Percentiles rank a stretch among this genome's conserved stretches.
These are phyloP conservation scores for Scolopax bukidnonensis DNA, from an alignment of 2,797 vertebrate genomes.

Conservation along the genomic window DNA sequence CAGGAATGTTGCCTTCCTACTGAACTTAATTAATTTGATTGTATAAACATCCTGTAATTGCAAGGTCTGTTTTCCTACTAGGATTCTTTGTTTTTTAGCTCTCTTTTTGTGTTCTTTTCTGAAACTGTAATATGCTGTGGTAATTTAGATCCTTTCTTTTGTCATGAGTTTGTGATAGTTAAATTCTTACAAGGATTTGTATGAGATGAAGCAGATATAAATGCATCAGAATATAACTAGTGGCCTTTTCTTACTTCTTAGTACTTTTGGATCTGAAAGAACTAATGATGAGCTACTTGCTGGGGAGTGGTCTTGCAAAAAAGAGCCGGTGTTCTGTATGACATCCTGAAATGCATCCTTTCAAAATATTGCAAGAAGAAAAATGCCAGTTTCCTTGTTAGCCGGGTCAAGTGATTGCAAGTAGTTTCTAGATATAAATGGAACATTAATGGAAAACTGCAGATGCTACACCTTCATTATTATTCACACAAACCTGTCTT, in stretches of 20 bases:
- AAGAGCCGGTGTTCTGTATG: neutral
- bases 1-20: neutral
- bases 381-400: neutral
- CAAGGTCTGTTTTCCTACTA: neutral
- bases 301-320: neutral
- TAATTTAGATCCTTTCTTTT: neutral
- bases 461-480: neutral
- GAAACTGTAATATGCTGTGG: neutral
- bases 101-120: neutral
- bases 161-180: neutral
- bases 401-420: neutral
- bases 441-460: neutral
- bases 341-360: fast-evolving
- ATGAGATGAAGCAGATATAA: neutral
- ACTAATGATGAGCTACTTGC: neutral
- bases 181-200: neutral
- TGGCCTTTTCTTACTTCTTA: neutral
- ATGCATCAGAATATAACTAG: too few species aligned
- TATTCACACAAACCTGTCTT: conserved; percentile 22
- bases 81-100: neutral
- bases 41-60: neutral
- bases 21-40: neutral
- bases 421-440: neutral
- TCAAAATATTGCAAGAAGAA: neutral
- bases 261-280: neutral